Conservation (phyloP, 2,797 vertebrate species). For the Periparus ater region DNA sequence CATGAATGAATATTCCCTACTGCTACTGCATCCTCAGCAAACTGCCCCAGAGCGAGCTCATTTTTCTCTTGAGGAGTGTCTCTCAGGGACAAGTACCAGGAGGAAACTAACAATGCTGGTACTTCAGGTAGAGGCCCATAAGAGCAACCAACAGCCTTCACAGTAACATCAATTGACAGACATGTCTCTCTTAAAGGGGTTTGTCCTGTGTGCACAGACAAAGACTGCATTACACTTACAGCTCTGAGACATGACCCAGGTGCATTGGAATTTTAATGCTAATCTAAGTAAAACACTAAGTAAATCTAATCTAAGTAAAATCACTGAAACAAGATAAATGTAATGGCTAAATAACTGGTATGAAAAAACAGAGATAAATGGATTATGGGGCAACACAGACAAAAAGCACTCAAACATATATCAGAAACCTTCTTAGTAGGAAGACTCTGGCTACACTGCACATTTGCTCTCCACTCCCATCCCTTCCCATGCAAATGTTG, state of each 20-base stretch:
- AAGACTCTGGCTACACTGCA: neutral
- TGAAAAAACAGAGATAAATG: conserved; percentile 13
- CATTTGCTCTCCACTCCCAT: neutral
- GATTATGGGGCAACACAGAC: neutral
- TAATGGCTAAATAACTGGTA: neutral
- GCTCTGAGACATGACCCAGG: neutral
- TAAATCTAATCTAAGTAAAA: neutral
- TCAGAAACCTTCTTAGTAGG: neutral
- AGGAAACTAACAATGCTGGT: neutral
- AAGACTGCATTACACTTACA: neutral
- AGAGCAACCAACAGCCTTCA: neutral
- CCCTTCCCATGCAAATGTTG: neutral
- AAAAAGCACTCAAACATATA: neutral
- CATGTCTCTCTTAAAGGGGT: neutral
- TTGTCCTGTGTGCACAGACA: neutral
- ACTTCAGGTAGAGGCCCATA: neutral
- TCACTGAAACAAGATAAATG: conserved; percentile 13
- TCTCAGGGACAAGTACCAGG: neutral
- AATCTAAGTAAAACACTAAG: neutral
- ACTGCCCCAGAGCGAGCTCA: neutral
- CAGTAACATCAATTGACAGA: neutral
- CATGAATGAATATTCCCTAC: neutral
- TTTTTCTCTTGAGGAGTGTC: neutral
- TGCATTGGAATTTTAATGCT: conserved; percentile 37
- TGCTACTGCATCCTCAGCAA: neutral